Conservation (phyloP, 2,113 vertebrate species). For the Lophura nycthemera region DNA sequence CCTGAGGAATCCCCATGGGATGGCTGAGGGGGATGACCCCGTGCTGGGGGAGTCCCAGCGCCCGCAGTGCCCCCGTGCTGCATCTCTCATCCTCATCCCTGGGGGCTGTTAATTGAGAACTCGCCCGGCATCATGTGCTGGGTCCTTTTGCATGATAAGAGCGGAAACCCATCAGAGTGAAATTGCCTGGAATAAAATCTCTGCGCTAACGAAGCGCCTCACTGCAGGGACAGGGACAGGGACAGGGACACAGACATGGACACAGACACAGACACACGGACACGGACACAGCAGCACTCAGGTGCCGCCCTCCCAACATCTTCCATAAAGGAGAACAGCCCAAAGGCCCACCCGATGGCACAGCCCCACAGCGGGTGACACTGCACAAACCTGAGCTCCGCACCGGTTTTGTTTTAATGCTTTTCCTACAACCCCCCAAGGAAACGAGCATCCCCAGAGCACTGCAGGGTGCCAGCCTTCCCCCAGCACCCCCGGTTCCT, state of each 20-base stretch:
- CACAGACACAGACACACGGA: too few relatives aligned
- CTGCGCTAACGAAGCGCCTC: neutral
- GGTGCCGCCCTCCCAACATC: neutral
- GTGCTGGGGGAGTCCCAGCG: neutral
- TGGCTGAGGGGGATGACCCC: neutral
- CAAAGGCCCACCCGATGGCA: neutral
- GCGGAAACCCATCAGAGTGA: neutral
- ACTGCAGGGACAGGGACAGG: neutral
- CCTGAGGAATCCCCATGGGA: neutral
- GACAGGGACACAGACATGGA: too few relatives aligned
- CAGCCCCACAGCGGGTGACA: neutral
- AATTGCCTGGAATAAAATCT: neutral
- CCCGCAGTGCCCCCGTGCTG: neutral
- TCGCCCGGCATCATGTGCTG: accelerated
- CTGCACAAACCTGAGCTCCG: neutral
- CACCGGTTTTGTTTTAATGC: neutral
- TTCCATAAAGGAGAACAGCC: neutral
- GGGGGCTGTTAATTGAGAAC: neutral
- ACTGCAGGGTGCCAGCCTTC: neutral
- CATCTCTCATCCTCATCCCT: neutral
- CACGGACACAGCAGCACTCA: neutral
- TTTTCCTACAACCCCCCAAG: neutral
- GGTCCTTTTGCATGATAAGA: neutral
- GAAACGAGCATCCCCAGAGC: neutral
- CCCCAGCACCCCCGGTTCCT: neutral